Conservation (phyloP, 2,888 invertebrate species). For the Drosophila barbarae region DNA sequence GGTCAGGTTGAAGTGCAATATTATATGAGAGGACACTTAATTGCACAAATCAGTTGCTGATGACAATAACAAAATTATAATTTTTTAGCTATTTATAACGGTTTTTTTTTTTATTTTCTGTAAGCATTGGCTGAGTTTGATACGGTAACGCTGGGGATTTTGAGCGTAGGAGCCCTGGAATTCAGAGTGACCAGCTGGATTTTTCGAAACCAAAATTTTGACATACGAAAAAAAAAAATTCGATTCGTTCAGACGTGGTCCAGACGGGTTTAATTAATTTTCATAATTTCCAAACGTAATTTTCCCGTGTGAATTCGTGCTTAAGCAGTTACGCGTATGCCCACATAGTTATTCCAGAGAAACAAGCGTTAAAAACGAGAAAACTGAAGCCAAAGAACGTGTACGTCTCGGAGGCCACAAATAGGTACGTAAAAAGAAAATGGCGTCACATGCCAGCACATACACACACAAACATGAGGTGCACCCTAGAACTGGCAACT, state of each 20-base stretch:
- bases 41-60: not conserved
- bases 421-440: slow-evolving; percentile 43
- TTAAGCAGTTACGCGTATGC: not conserved
- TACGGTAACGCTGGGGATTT: too few relatives aligned
- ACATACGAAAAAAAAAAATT: slow-evolving; percentile 4
- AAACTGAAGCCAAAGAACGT: not conserved
- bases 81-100: not conserved
- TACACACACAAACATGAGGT: slow-evolving; percentile 5
- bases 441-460: slow-evolving; percentile 40
- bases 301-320: slow-evolving; percentile 12
- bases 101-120: too few relatives aligned
- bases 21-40: not conserved
- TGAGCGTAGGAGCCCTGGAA: too few relatives aligned
- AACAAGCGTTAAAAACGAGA: not conserved
- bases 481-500: not conserved
- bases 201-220: too few relatives aligned
- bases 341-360: not conserved
- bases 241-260: slow-evolving; percentile 11
- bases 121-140: too few relatives aligned
- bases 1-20: not conserved
- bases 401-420: slow-evolving; percentile 14
- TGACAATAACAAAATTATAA: not conserved
- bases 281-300: slow-evolving; percentile 7
- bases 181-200: too few relatives aligned
- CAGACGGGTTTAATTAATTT: slow-evolving; percentile 8